Base-by-base conservation (phyloP, 2,888 invertebrate genomes). In the Tachina lurida region DNA sequence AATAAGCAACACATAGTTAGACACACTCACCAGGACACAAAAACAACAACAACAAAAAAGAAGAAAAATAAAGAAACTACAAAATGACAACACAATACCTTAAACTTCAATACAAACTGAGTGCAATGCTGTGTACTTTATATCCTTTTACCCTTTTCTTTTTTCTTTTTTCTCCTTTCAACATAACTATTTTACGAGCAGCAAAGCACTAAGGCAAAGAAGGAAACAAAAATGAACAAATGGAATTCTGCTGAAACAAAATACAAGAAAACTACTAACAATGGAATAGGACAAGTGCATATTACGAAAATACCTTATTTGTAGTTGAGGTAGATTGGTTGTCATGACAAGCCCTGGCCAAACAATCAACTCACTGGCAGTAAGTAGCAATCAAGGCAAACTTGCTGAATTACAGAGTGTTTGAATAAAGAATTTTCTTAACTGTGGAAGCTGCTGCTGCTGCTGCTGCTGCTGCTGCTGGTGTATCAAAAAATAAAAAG, bases 271-370 rank as follows among this genome's bases (percentile, higher is more conserved):
- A 78, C 62, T 56, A 73, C 68, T 56, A 63, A 79, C 73, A 80
- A 75, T 75, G 49, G 63, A 65, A 75, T 19, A 79, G 79, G 22
- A 70, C 79, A 84, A 80, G 75, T 73, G 62, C 43, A 75, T 75
- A 75, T 84, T 75, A 60, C 65, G 63, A 76, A 62, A 80, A 80
- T 80, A 68, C 80, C 68, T 84, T 84, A 77, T 83, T 84, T 70
- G 79, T 75, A 70, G 31, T 39, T 71, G 71, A 83, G 81, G 71
- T 83, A 84, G 71, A 73, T 73, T 43, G 70, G 79, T 79, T 80
- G 84, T 71, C 76, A 84, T 76, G 84, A 80, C 75, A 76, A 76
- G 80, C 56, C 17, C 49, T 77, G 56, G 67, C 10, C 75, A 65
- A 71, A 84, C 79, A 80, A 80, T 75, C 80, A 75, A 75, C 62